phyloP scores from a whole-genome alignment of 2,888 invertebrate genomes.

The Agrotis segetum region DNA sequence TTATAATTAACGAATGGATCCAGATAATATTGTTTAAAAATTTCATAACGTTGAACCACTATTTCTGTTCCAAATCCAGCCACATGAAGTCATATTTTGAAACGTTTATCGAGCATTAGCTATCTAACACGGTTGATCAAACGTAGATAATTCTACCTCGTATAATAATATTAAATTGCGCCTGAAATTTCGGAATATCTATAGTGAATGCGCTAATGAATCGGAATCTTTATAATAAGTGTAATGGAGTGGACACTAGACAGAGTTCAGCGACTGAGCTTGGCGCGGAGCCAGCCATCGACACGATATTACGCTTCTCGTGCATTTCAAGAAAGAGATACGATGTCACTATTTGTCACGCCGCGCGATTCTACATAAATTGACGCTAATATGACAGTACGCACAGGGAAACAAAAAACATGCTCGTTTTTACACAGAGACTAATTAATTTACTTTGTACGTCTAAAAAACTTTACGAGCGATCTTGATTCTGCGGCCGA shows the following conservation, averaged over 20 bases:
- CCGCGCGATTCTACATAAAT: constrained; percentile 64
- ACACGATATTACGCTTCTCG: constrained; percentile 69
- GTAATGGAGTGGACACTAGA: constrained; percentile 68
- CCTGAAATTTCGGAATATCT: constrained; percentile 43
- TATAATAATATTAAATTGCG: constrained; percentile 36
- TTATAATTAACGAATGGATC: not conserved
- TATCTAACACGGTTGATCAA: constrained; percentile 20
- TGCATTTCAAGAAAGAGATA: constrained; percentile 69
- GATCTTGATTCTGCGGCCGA: constrained; percentile 22
- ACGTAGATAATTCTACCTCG: constrained; percentile 22
- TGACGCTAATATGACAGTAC: constrained; percentile 72
- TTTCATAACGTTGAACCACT: constrained; percentile 2
- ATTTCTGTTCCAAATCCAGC: constrained; percentile 15
- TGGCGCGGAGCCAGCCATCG: constrained; percentile 77
- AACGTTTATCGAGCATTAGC: constrained; percentile 25
- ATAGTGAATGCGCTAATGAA: constrained; percentile 56
- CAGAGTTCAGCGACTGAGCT: constrained; percentile 68
- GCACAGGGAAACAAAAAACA: constrained; percentile 48
- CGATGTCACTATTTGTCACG: constrained; percentile 66
- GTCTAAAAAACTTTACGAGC: constrained; percentile 18
- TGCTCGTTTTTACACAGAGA: constrained; percentile 41
- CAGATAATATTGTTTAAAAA: constrained; percentile 13
- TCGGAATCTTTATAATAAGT: constrained; percentile 59
- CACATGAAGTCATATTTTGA: constrained; percentile 41
- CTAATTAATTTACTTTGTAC: constrained; percentile 48